Evolutionary conservation across 2,797 vertebrate species (phyloP), one percentile per base, ranked within the genome.

Genomic region (Malacoctenus gilli): DNA sequence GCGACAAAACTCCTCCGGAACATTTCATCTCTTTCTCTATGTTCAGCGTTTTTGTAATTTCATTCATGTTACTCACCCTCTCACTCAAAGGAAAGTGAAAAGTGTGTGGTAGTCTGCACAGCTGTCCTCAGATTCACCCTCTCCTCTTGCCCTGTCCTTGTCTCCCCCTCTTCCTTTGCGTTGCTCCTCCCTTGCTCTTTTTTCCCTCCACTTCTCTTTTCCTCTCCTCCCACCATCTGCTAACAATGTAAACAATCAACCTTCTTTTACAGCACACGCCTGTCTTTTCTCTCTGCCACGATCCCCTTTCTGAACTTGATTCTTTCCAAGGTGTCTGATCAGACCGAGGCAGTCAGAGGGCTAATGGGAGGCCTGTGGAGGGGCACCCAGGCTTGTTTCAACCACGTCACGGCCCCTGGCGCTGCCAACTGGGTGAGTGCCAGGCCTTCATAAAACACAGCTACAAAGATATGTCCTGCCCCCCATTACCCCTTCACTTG

Each of bases 181-280:
- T 59, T 20, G 78, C 82, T 85, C 80, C 85, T 89, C 82, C 77
- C 12, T 12, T 12, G 3, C 30, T 48, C 47, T 40, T 76, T 73
- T 71, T 73, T 65, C 66, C 68, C 67, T n/a, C n/a, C n/a, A n/a
- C 65, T 66, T 57, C 58, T 67, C 56, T 50, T 49, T 35, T 51
- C 56, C 71, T 59, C 75, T 53, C 77, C 77, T 87, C 80, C 82
- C 80, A 76, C 85, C 65, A 78, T 82, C 71, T 66, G 74, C 70
- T 55, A 46, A 71, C 74, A 80, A 83, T 80, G 77, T 90, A 87
- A 89, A 89, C 82, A 87, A 44, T 87, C 78, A 37, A 68, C 53
- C 71, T 10, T 83, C n/a, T n/a, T 84, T 72, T 37, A 38, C 59
- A 15, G 64, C 40, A 14, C 36, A 62, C 2, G 68, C 49, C 67